Conservation (phyloP, 2,888 invertebrate species). For the Cosmopolites sordidus region DNA sequence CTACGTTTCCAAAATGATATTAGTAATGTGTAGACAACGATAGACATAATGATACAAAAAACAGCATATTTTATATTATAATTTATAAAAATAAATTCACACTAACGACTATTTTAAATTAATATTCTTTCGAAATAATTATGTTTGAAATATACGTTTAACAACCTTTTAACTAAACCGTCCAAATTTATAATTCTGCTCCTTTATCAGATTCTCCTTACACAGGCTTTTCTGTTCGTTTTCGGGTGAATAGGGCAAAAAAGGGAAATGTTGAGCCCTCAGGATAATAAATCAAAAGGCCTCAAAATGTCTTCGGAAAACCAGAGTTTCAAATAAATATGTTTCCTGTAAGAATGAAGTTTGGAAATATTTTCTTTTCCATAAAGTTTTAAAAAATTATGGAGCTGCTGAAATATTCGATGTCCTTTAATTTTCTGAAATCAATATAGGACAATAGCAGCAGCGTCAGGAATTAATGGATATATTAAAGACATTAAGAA, state of each 20-base stretch:
- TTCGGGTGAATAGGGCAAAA: slow-evolving; percentile 14
- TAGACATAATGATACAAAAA: too few relatives aligned
- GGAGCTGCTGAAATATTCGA: too few relatives aligned
- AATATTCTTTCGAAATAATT: neutral
- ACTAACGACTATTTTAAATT: neutral
- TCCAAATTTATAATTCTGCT: slow-evolving; percentile 11
- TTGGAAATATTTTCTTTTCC: slow-evolving; percentile 9
- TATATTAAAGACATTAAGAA: too few relatives aligned
- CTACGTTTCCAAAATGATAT: too few relatives aligned
- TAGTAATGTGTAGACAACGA: too few relatives aligned
- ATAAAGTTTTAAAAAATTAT: too few relatives aligned
- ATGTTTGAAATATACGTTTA: slow-evolving; percentile 3
- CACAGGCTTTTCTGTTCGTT: slow-evolving; percentile 9
- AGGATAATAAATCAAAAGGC: slow-evolving; percentile 22
- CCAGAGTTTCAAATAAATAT: slow-evolving; percentile 20
- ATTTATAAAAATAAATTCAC: too few relatives aligned
- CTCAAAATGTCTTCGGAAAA: slow-evolving; percentile 20
- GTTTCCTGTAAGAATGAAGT: slow-evolving; percentile 8
- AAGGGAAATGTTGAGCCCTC: slow-evolving; percentile 14
- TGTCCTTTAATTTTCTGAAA: too few relatives aligned
- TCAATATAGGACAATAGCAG: too few relatives aligned
- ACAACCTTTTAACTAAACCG: slow-evolving; percentile 1
- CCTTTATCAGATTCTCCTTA: slow-evolving; percentile 15
- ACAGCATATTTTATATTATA: too few relatives aligned
- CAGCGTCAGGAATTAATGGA: too few relatives aligned